Base-by-base conservation (phyloP, 1,140 invertebrate genomes). In the Pseudoatta argentina region DNA sequence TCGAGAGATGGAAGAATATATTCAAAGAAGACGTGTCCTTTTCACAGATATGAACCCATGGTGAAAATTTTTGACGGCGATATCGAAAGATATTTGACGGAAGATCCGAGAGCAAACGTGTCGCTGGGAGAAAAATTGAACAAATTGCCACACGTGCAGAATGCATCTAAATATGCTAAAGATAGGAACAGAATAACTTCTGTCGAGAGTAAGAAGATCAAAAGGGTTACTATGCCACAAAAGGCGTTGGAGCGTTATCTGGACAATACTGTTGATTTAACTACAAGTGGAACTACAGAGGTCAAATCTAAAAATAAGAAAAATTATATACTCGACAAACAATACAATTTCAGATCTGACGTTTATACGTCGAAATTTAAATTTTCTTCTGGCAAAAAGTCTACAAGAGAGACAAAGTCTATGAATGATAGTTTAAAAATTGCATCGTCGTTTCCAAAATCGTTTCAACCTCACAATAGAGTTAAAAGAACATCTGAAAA, bases 41-140 rank as follows among this genome's bases (percentile, higher is more conserved):
- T 51, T 63, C 85, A 91, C 61, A 87, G 75, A 79, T 73, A 88
- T 8, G 51, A 71, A 24, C 48, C 71, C 7, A 12, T 85, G 0
- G 81, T 85, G 8, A 90, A 85, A 86, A 91, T 92, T 79, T 92
- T 92, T 44, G 88, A 92, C 66, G 91, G 92, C 14, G 69, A 91
- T 89, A 76, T 87, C 71, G 57, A 79, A 34, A 67, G 79, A 61
- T 69, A 79, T 67, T 72, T 81, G 51, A 61, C 6, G 55, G 59
- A 89, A 48, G 63, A 64, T 18, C 63, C 63, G 55, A 55, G 82
- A 79, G n/a, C 39, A 27, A 63, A 39, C 27, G 34, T 44, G 8
- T 59, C 12, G 24, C 16, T 39, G 24, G 44, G 59, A 24, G 39
- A 34, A 34, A 83, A 75, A 63, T 81, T 71, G 30, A 34, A 61